Evolutionary conservation across 1,140 invertebrate species (phyloP).

Genomic region (Tetramorium alpestre): DNA sequence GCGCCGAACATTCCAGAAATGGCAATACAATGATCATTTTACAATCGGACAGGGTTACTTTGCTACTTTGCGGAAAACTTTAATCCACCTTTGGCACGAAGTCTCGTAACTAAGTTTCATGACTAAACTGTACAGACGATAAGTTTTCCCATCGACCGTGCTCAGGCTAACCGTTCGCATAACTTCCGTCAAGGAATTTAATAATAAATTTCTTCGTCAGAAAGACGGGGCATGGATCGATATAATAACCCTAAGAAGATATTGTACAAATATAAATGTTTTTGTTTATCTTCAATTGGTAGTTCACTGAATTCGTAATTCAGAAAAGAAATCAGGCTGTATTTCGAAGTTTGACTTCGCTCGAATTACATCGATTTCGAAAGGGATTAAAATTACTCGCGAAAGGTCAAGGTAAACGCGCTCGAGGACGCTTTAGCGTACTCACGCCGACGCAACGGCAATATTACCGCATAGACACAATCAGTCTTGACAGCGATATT

Average conservation of each 20-base stretch:
- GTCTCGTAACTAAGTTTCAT: neutral
- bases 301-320: no score
- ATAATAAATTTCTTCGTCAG: slow-evolving; percentile 17
- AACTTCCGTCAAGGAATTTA: slow-evolving; percentile 9
- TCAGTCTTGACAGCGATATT: neutral
- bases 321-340: neutral
- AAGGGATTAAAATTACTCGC: neutral
- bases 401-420: neutral
- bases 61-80: neutral
- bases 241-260: neutral
- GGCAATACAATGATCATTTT: neutral
- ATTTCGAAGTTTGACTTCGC: neutral
- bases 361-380: neutral
- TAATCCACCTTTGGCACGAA: neutral
- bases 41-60: neutral
- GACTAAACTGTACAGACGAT: neutral
- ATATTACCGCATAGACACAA: neutral
- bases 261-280: neutral
- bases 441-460: neutral
- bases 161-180: neutral
- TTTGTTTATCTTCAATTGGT: neutral
- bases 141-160: neutral
- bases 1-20: neutral
- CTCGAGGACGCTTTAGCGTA: neutral
- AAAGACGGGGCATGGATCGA: neutral